Percentiles rank a stretch among this genome's conserved stretches.
Evolutionary conservation across 2,888 invertebrate genomes (phyloP).

Genomic region (Netelia melanura): DNA sequence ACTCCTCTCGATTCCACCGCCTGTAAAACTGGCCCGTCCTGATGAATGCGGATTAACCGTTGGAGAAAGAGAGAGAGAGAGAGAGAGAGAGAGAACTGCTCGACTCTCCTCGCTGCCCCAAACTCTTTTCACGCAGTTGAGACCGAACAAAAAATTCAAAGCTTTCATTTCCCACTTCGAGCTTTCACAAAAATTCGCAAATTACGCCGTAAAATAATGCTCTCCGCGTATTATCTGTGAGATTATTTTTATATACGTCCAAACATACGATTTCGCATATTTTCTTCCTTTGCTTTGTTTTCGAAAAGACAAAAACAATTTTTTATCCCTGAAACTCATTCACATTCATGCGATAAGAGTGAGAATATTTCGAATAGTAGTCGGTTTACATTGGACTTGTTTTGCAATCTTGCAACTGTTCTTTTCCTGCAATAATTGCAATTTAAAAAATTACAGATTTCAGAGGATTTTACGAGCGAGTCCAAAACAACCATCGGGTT

Average conservation of each 20-base stretch:
- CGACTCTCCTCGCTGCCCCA: constrained; percentile 24
- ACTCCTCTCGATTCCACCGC: constrained; percentile 45
- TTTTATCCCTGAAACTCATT: too few species aligned
- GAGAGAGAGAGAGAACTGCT: neutral
- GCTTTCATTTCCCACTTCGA: neutral
- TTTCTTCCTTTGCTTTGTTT: neutral
- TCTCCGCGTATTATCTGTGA: constrained; percentile 19
- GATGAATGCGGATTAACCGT: constrained; percentile 83
- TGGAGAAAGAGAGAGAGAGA: constrained; percentile 16
- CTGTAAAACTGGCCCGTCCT: constrained; percentile 78
- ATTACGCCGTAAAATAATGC: constrained; percentile 24
- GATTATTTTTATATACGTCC: constrained; percentile 40
- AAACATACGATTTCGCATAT: constrained; percentile 12
- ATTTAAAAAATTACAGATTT: neutral
- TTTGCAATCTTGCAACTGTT: neutral
- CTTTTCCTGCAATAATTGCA: neutral
- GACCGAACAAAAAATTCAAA: constrained; percentile 27
- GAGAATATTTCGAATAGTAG: too few species aligned
- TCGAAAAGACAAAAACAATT: neutral
- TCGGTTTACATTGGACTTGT: neutral
- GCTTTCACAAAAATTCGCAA: constrained; percentile 21
- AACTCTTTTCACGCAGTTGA: constrained; percentile 24
- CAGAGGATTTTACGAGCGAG: constrained; percentile 37
- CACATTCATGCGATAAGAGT: too few species aligned
- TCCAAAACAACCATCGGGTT: constrained; percentile 36